Conservation (phyloP, 2,113 vertebrate species). For the Cromileptes altivelis region DNA sequence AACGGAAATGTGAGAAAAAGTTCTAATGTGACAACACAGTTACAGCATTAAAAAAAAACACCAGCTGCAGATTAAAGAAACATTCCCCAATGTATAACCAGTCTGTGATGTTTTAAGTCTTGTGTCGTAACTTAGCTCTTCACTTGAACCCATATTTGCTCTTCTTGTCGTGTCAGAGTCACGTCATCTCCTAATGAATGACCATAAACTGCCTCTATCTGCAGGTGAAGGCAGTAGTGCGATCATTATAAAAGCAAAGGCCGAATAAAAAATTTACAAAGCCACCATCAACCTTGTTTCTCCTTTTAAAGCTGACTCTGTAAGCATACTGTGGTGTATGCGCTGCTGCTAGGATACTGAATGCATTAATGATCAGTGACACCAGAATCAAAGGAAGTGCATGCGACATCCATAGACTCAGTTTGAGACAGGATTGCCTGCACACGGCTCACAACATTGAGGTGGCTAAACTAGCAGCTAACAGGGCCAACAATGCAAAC, state of each 20-base stretch:
- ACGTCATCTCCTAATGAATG: slow-evolving; percentile 7
- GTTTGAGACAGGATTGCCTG: too few relatives aligned
- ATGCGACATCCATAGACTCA: too few relatives aligned
- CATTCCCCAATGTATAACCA: not conserved
- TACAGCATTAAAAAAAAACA: not conserved
- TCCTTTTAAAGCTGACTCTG: not conserved
- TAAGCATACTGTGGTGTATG: not conserved
- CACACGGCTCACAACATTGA: too few relatives aligned
- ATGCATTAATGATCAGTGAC: slow-evolving; percentile 3
- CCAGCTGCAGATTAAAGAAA: slow-evolving; percentile 16
- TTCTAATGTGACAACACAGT: slow-evolving; percentile 28
- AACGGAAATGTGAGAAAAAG: not conserved
- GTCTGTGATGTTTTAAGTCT: slow-evolving; percentile 12
- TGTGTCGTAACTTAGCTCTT: slow-evolving; percentile 13
- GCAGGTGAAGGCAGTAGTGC: not conserved
- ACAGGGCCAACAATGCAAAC: too few relatives aligned
- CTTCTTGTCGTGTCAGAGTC: slow-evolving; percentile 17
- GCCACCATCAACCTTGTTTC: not conserved
- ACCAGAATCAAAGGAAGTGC: not conserved
- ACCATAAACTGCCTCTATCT: not conserved
- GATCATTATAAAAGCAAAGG: not conserved
- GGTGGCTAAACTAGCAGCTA: too few relatives aligned
- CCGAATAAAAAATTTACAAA: not conserved
- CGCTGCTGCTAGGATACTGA: not conserved
- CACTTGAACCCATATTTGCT: not conserved